Evolutionary conservation across 2,113 vertebrate species (phyloP).

Genomic region (Brachyhypopomus occidentalis): DNA sequence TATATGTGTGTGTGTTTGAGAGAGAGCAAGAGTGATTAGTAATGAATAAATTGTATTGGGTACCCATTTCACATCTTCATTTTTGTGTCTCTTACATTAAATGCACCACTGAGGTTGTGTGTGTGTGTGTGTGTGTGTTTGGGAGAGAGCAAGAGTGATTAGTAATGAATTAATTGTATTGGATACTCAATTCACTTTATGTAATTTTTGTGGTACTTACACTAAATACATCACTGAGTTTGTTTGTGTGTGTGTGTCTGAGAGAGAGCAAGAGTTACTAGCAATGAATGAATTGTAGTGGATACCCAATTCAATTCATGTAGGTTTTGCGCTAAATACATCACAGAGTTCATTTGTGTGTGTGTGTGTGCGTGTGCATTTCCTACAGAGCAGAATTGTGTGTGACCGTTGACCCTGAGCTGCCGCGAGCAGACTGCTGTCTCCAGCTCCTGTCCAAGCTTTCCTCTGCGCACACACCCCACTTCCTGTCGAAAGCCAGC

Average conservation of each 20-base stretch:
- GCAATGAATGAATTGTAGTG: no score
- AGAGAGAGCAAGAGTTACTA: no score
- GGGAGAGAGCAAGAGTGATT: not conserved
- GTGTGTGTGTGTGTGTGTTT: not conserved
- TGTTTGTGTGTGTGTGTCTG: not conserved
- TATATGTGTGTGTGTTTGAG: conserved; percentile 6
- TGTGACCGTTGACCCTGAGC: conserved; percentile 48
- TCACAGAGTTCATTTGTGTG: not conserved
- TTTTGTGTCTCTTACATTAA: no score
- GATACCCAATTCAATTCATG: no score
- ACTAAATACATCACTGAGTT: not conserved
- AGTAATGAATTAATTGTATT: no score
- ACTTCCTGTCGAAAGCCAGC: conserved; percentile 52
- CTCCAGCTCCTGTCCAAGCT: conserved; percentile 53
- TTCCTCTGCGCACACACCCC: conserved; percentile 55
- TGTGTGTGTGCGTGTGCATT: conserved; percentile 14
- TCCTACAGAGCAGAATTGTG: conserved; percentile 41
- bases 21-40: not conserved
- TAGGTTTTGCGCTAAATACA: not conserved
- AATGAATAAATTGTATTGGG: no score
- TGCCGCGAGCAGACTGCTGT: conserved; percentile 44
- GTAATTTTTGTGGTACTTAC: no score
- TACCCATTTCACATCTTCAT: no score
- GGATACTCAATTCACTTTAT: no score
- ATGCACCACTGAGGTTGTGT: not conserved